Evolutionary conservation across 2,113 vertebrate genomes (phyloP).

Genomic region (Penelope pileata): DNA sequence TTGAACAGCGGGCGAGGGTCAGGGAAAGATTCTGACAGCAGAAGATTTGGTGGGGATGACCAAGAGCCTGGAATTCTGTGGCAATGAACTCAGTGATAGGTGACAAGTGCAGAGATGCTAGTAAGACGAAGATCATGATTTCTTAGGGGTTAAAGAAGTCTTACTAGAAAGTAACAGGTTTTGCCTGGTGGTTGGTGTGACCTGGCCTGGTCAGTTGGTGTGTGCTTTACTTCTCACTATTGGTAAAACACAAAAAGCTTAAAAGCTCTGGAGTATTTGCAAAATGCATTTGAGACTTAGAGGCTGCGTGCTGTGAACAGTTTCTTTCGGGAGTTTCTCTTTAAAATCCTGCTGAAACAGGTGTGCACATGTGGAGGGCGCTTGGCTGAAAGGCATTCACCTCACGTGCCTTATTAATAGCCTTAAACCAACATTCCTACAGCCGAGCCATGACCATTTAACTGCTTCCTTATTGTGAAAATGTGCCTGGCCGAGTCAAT

Average conservation of each 20-base stretch:
- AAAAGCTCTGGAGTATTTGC: neutral
- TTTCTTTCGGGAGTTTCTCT: slow-evolving; percentile 33
- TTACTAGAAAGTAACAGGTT: neutral
- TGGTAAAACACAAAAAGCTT: neutral
- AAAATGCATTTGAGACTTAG: neutral
- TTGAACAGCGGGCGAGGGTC: neutral
- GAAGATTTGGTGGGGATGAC: neutral
- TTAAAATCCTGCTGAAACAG: slow-evolving; percentile 50
- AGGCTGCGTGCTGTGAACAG: neutral
- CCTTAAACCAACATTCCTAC: slow-evolving; percentile 66
- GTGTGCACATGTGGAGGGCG: slow-evolving; percentile 45
- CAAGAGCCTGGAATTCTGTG: neutral
- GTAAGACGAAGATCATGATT: neutral
- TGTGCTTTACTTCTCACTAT: neutral
- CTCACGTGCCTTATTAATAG: slow-evolving; percentile 69
- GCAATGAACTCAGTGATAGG: neutral
- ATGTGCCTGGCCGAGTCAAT: slow-evolving; percentile 19
- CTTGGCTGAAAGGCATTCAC: slow-evolving; percentile 64
- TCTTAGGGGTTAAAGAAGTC: neutral
- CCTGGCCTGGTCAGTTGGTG: no score
- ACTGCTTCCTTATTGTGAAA: slow-evolving; percentile 64
- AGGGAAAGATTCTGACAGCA: neutral
- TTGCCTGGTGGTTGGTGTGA: neutral
- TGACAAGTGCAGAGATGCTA: neutral
- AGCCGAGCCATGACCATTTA: slow-evolving; percentile 56